These are phyloP conservation scores for Erinaceus europaeus DNA, from an alignment of 2,113 vertebrate species.

Conservation along the genomic window DNA sequence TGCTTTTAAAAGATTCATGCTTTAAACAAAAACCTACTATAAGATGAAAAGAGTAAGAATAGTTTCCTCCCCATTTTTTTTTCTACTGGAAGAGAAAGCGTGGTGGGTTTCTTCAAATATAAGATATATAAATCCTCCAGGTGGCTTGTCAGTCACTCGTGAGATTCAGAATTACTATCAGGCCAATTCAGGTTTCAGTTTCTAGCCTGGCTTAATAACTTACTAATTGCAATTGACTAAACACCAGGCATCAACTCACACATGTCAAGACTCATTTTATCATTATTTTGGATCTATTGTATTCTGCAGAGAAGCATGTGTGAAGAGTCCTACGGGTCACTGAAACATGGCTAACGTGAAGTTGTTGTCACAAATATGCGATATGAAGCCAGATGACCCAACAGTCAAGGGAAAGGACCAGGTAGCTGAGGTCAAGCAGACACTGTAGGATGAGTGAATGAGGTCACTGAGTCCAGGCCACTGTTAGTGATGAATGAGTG, in stretches of 20 bases:
- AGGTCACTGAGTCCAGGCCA: conserved; percentile 10
- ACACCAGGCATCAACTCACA: conserved; percentile 55
- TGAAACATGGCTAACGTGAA: neutral
- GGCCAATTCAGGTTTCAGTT: neutral
- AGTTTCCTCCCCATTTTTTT: neutral
- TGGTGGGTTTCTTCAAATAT: neutral
- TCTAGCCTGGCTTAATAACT: conserved; percentile 46
- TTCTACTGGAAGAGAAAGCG: neutral
- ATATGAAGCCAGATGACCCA: conserved; percentile 50
- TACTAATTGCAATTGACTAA: conserved; percentile 66
- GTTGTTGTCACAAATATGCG: neutral
- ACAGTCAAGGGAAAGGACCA: neutral
- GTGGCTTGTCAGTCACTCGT: neutral
- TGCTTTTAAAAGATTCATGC: neutral
- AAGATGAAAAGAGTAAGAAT: neutral
- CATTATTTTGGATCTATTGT: conserved; percentile 30
- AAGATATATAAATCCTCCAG: neutral
- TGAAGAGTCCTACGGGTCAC: conserved; percentile 24
- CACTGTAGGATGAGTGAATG: neutral
- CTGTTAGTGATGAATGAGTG: neutral
- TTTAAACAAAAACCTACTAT: conserved; percentile 1
- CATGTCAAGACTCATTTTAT: conserved; percentile 62
- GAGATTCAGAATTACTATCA: neutral
- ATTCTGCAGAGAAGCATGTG: neutral
- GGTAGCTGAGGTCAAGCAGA: conserved; percentile 33